Base-by-base conservation (phyloP, 2,888 invertebrate species). In the Acronicta leporina region DNA sequence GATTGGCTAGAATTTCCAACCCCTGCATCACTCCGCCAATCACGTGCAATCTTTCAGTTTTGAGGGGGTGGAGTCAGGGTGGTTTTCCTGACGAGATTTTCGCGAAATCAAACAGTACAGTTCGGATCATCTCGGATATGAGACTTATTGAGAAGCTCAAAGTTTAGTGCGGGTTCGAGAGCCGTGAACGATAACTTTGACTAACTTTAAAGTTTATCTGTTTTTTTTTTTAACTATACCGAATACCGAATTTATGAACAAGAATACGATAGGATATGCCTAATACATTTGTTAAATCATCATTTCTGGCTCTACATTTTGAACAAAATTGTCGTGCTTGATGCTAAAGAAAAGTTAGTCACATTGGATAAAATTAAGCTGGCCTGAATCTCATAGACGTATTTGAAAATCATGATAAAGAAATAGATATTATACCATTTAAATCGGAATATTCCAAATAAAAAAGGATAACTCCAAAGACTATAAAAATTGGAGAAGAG, bases 1-100 rank as follows among this genome's bases (percentile, higher is more conserved):
- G 73, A 94, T 95, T 95, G 94, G 95, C 76, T 76, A 75, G 76
- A 80, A 76, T 77, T 87, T 85, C 73, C 94, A 91, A 90, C 94
- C 94, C 94, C 92, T 88, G 83, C 63, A 60, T 53, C 65, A 53
- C 64, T 77, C 79, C 56, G 73, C 95, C 93, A 94, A 95, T 94
- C 86, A 73, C 77, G 64, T 57, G 45, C 70, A 66, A 54, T 61
- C 65, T 79, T 85, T 88, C 73, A 76, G 82, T 82, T 76, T 79
- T 68, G 67, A 79, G 81, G 87, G 92, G 94, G 94, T 88, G 94
- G 94, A 94, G 94, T 85, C 75, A 81, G 81, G 84, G 86, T 87
- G 90, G 87, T 90, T 93, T 92, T 92, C 87, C 87, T 82, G 82
- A 79, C 81, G 82, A 85, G 84, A 87, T 85, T 88, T 89, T 87